These are phyloP conservation scores for Pseudomyrmex dendroicus DNA, from an alignment of 1,140 invertebrate species.

Conservation along the genomic window DNA sequence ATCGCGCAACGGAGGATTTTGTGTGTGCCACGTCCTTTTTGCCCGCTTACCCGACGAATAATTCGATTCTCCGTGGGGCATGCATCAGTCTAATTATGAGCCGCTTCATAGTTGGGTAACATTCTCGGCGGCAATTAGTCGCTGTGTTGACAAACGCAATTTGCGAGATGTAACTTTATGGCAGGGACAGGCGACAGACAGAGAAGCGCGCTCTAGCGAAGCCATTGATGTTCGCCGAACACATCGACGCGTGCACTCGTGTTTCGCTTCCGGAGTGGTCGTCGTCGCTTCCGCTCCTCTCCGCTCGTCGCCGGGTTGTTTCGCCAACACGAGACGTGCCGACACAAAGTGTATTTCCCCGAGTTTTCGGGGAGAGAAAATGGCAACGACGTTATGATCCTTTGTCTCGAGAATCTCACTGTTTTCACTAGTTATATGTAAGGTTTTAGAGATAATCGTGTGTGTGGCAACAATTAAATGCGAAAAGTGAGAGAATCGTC, in stretches of 20 bases:
- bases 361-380: slow-evolving; percentile 19
- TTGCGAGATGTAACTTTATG: slow-evolving; percentile 82
- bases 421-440: neutral
- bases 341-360: slow-evolving; percentile 8
- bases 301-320: slow-evolving; percentile 1
- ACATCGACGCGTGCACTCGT: slow-evolving; percentile 56
- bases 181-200: slow-evolving; percentile 49
- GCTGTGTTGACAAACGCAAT: slow-evolving; percentile 84
- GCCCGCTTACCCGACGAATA: slow-evolving; percentile 64
- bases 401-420: slow-evolving; percentile 44
- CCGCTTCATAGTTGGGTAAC: slow-evolving; percentile 82
- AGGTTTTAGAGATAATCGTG: slow-evolving; percentile 16
- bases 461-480: neutral
- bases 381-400: slow-evolving; percentile 53
- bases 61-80: slow-evolving; percentile 78
- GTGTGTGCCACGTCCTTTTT: neutral
- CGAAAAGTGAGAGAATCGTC: neutral
- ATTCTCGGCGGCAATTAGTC: slow-evolving; percentile 83
- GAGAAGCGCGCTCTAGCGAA: slow-evolving; percentile 27
- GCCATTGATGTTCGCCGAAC: slow-evolving; percentile 62
- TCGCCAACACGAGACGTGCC: slow-evolving; percentile 51
- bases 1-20: too few species aligned
- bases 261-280: slow-evolving; percentile 67
- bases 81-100: slow-evolving; percentile 82
- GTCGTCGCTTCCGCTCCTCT: slow-evolving; percentile 46